A percentile compares a stretch with the other conserved stretches of the same genome.
Conservation (phyloP, 2,888 invertebrate genomes). For the Steromphala cineraria region DNA sequence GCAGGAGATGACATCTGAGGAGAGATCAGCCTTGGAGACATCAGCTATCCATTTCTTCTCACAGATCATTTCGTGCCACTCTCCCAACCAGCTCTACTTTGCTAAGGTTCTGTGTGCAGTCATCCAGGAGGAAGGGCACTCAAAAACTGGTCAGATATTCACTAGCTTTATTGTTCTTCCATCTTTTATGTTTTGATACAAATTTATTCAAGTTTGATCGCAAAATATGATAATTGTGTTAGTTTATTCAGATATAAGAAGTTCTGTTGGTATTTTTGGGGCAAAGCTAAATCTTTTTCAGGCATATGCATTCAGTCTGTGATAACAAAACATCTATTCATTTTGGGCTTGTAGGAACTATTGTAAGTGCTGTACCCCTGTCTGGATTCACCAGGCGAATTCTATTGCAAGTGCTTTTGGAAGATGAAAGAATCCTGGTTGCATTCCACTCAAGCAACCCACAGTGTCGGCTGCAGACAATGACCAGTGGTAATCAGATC, state of each 20-base stretch:
- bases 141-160: conserved; percentile 69
- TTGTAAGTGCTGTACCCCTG: conserved; percentile 74
- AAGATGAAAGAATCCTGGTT: conserved; percentile 88
- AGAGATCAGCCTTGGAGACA: conserved; percentile 72
- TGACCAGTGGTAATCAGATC: conserved; percentile 51
- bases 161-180: background rate
- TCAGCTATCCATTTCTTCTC: conserved; percentile 89
- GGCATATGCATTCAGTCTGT: too few relatives aligned
- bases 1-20: conserved; percentile 67
- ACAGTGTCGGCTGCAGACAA: conserved; percentile 50
- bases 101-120: conserved; percentile 87
- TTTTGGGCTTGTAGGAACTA: conserved; percentile 36
- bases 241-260: background rate
- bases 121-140: conserved; percentile 79
- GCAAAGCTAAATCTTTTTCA: too few relatives aligned
- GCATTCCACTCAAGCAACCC: conserved; percentile 78
- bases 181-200: background rate
- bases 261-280: background rate
- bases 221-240: background rate
- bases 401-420: conserved; percentile 88
- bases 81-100: conserved; percentile 88
- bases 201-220: background rate
- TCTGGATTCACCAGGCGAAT: conserved; percentile 91
- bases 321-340: too few relatives aligned
- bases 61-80: conserved; percentile 89